A percentile compares a stretch with the other conserved stretches of the same genome.
Evolutionary conservation across 2,888 invertebrate genomes (phyloP).

Genomic region (Labia minor): DNA sequence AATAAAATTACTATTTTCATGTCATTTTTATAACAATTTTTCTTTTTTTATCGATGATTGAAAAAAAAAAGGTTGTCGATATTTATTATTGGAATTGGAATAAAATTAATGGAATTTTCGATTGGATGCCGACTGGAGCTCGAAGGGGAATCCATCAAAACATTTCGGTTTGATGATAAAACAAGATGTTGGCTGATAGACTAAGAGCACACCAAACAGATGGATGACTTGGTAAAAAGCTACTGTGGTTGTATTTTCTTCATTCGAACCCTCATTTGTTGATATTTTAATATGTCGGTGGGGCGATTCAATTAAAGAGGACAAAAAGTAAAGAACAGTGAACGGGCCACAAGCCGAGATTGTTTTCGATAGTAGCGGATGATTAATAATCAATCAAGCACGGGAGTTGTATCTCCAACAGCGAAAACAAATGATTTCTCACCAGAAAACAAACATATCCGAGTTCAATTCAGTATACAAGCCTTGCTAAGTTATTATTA

Average conservation of each 20-base stretch:
- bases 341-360: neutral
- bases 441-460: too few relatives aligned
- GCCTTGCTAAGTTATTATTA: too few relatives aligned
- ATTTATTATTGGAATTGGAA: neutral
- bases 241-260: neutral
- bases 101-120: neutral
- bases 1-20: too few relatives aligned
- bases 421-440: neutral
- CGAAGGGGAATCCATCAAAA: neutral
- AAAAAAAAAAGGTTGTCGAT: neutral
- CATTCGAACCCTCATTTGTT: neutral
- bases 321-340: neutral
- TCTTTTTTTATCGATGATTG: too few relatives aligned
- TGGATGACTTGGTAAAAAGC: neutral
- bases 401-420: neutral
- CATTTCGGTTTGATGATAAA: neutral
- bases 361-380: too few relatives aligned
- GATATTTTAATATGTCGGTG: neutral
- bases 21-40: too few relatives aligned
- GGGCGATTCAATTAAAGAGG: neutral
- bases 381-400: too few relatives aligned
- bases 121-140: neutral
- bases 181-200: neutral
- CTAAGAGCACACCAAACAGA: neutral
- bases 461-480: too few relatives aligned